A percentile compares a stretch with the other conserved stretches of the same genome.
Conservation (phyloP, 2,797 vertebrate species). For the Chaetodon trifasciatus region DNA sequence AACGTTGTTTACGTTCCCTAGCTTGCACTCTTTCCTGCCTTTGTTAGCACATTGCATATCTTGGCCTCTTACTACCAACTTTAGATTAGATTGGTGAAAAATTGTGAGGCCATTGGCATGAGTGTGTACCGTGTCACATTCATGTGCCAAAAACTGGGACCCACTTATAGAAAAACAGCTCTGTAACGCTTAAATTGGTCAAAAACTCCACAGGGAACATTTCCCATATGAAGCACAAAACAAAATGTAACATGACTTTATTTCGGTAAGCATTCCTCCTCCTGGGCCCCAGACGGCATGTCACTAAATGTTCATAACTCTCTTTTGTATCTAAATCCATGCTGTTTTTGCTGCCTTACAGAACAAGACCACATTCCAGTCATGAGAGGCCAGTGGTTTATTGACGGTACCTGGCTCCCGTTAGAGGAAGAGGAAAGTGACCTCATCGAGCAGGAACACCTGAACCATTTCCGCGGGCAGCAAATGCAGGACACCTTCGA, state of each 20-base stretch:
- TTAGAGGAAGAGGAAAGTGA: conserved; percentile 97
- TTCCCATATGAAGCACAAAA: neutral
- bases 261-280: neutral
- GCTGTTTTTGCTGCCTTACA: conserved; percentile 64
- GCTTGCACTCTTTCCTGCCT: neutral
- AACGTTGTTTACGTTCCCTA: neutral
- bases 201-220: neutral
- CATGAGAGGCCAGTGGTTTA: conserved; percentile 99
- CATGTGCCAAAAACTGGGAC: neutral
- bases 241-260: neutral
- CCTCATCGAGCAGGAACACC: conserved; percentile 95
- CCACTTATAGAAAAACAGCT: neutral
- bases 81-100: neutral
- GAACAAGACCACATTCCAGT: conserved; percentile 96
- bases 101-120: neutral
- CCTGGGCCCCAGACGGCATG: too few relatives aligned
- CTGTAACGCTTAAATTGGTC: too few relatives aligned
- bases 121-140: neutral
- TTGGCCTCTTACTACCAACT: neutral
- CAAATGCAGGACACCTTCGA: conserved; percentile 94
- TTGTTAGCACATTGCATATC: neutral
- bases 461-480: conserved; percentile 92
- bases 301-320: neutral
- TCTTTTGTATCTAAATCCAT: neutral
- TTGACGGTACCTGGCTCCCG: conserved; percentile 96